Base-by-base conservation (phyloP, 2,888 invertebrate species). In the Thymelicus lineola region DNA sequence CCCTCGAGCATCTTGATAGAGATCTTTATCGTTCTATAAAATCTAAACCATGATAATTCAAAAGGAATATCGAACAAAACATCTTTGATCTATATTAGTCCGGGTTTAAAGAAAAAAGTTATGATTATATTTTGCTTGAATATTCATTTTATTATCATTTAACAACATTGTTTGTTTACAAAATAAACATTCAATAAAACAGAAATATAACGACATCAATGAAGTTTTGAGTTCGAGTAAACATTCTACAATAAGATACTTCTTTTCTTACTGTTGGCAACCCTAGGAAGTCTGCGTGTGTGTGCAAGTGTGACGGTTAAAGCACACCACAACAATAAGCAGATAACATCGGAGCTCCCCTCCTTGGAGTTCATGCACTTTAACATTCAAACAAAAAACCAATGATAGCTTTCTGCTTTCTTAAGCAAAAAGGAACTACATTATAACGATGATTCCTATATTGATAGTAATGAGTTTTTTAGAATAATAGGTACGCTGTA, bases 301-400 rank as follows among this genome's bases (percentile, higher is more conserved):
- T 59, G 58, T 58, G 63, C 42, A 59, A 64, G 69, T 70, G 64
- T 64, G 69, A 70, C 69, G 64, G 64, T 70, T 64, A 64, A 45
- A 58, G 59, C 64, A 70, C 69, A 70, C 69, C 69, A 70, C 69
- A 70, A 70, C 69, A 70, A 64, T 81, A 81, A 82, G 80, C 82
- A 90, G 91, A 93, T 93, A 91, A 83, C 83, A 92, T 93, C 92
- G 82, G 79, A 80, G 85, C 85, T 86, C 89, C 89, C 86, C 83
- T 84, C 67, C 70, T 66, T 59, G 50, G 50, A 66, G 53, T 57
- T 70, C 70, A 64, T 69, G 69, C 69, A 69, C 69, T 69, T 69
- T 69, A 69, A 69, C 69, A 59, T 64, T 64, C 63, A 63, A 42
- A 69, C 69, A 69, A 69, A 69, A 68, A 50, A 12, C 46, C 48